Base-by-base conservation (phyloP, 2,797 vertebrate genomes). In the Pantherophis alleghaniensis region DNA sequence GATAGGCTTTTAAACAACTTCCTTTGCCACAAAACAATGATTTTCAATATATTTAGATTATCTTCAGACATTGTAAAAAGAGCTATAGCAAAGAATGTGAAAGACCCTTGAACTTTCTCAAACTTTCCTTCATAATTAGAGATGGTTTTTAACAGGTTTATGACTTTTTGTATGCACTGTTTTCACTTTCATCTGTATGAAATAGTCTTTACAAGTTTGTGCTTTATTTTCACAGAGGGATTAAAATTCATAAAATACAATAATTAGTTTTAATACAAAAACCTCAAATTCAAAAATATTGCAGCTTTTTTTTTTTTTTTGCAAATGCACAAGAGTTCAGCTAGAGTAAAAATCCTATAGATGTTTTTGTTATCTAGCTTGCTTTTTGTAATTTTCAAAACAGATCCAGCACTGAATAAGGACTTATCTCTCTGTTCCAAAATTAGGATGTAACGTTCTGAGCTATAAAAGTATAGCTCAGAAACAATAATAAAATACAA, bases 21-120 rank as follows among this genome's bases (percentile, higher is more conserved):
- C 22, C 10, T 91, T 91, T 86, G 26, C 26, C n/a, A 63, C 12
- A 56, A 12, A 13, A 51, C 22, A 22, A 37, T 89, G 66, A 86
- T 47, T 89, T 57, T 86, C 32, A 63, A 26, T 63, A 56, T 91
- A 47, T 89, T 88, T 91, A 88, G 47, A 88, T 28, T 91, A 53
- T 26, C 88, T 91, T 42, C 59, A 86, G 87, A 42, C 12, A 79
- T 91, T 74, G 42, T 88, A 59, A 93, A 66, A 42, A 91, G 57
- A 88, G 32, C 18, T 22, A 9, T 12, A 55, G n/a, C 24, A 56
- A 11, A 61, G 51, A 53, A 79, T 51, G 16, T 28, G 3, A 53
- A 26, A 69, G 53, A 83, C 28, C 28, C 18, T 59, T 57, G 3
- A 32, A 51, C 28, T 28, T 56, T 10, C 18, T 66, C 32, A 14